These are phyloP conservation scores for Artemia sinica DNA, from an alignment of 2,888 invertebrate species.

Conservation along the genomic window DNA sequence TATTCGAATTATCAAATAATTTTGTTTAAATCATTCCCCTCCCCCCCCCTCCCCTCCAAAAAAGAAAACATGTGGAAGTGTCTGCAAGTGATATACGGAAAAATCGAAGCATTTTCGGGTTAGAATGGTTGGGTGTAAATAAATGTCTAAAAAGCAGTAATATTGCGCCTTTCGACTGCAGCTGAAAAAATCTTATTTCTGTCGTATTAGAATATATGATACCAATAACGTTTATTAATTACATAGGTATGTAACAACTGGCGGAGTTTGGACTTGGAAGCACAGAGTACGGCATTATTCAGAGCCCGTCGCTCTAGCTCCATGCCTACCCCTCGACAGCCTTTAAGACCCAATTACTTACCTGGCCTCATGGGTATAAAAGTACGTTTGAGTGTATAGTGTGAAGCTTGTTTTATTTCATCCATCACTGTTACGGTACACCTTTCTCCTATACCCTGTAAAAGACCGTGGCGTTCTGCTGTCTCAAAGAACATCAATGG, in stretches of 20 bases:
- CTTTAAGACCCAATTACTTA: slow-evolving; percentile 2
- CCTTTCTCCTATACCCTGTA: too few species aligned
- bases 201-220: background rate
- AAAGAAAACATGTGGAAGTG: too few species aligned
- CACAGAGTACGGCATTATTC: slow-evolving; percentile 26
- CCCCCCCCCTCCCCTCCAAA: too few species aligned
- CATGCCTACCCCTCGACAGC: slow-evolving; percentile 33
- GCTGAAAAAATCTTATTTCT: background rate
- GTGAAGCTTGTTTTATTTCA: too few species aligned
- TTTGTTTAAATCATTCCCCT: too few species aligned
- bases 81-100: too few species aligned
- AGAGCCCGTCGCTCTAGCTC: slow-evolving; percentile 35
- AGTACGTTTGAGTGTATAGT: background rate
- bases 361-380: slow-evolving; percentile 13
- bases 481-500: too few species aligned
- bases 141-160: background rate
- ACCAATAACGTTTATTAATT: background rate
- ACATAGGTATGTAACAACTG: slow-evolving; percentile 28
- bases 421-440: too few species aligned
- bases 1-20: too few species aligned
- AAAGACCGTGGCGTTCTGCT: too few species aligned
- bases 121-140: background rate
- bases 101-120: background rate
- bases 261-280: slow-evolving; percentile 39
- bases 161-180: background rate